Conservation (phyloP, 2,797 vertebrate species). For the Danio jaintianensis region DNA sequence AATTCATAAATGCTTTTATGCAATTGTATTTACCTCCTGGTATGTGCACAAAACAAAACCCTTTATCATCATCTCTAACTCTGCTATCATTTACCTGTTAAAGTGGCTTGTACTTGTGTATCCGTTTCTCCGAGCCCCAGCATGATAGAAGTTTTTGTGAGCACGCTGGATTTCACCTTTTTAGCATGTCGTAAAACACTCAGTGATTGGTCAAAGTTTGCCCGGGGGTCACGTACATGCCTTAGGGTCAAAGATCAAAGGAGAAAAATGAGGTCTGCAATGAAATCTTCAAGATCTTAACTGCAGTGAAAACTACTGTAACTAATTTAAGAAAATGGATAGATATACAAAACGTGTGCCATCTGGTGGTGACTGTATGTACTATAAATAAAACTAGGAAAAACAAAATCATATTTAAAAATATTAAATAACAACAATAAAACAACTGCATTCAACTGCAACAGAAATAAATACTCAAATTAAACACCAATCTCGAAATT, state of each 20-base stretch:
- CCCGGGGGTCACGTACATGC: slow-evolving; percentile 90
- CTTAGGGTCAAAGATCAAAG: slow-evolving; percentile 72
- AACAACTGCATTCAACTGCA: neutral
- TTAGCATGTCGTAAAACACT: slow-evolving; percentile 89
- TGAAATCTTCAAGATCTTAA: neutral
- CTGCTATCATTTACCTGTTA: slow-evolving; percentile 79
- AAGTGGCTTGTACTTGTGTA: slow-evolving; percentile 81
- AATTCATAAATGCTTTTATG: neutral
- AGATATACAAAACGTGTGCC: slow-evolving; percentile 24
- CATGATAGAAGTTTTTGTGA: slow-evolving; percentile 98
- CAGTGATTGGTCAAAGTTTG: slow-evolving; percentile 91
- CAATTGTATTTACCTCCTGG: neutral
- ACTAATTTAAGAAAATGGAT: neutral
- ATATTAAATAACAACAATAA: neutral
- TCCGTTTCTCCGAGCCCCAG: slow-evolving; percentile 93
- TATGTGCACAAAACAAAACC: neutral
- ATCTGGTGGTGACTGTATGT: slow-evolving; percentile 62
- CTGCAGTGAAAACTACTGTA: neutral
- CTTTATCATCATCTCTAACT: neutral
- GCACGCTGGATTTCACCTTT: slow-evolving; percentile 78
- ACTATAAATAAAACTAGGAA: slow-evolving; percentile 38
- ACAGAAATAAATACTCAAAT: neutral
- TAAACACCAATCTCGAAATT: neutral
- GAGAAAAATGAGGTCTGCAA: neutral
- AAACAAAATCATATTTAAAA: neutral